Conservation (phyloP, 2,888 invertebrate genomes). For the Psylliodes chrysocephalus region DNA sequence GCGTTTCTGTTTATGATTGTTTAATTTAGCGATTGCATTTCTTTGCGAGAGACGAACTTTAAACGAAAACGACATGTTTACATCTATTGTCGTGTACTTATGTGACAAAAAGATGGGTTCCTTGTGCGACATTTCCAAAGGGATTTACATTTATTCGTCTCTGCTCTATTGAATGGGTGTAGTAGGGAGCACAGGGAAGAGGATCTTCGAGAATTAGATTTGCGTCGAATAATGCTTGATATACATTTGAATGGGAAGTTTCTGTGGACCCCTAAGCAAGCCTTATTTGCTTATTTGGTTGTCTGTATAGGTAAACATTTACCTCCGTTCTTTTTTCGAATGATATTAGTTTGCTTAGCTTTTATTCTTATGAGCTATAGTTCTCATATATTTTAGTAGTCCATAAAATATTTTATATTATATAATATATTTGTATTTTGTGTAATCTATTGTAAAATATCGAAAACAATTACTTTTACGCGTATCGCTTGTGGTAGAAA, state of each 20-base stretch:
- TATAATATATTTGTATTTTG: too few species aligned
- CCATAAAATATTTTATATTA: too few species aligned
- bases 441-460: too few species aligned
- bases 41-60: constrained; percentile 43
- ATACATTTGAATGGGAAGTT: constrained; percentile 45
- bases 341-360: too few species aligned
- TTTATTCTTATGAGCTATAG: too few species aligned
- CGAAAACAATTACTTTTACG: too few species aligned
- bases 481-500: too few species aligned
- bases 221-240: constrained; percentile 42
- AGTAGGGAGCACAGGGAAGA: constrained; percentile 20
- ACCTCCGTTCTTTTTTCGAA: too few species aligned
- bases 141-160: constrained; percentile 40
- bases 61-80: constrained; percentile 53
- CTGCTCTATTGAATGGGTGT: constrained; percentile 26
- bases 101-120: constrained; percentile 52
- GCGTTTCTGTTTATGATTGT: constrained; percentile 56
- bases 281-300: constrained; percentile 43
- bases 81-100: constrained; percentile 55
- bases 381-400: too few species aligned
- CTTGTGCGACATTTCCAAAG: constrained; percentile 52
- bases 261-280: constrained; percentile 31
- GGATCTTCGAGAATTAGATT: constrained; percentile 47
- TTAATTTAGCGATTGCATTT: constrained; percentile 58
- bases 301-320: constrained; percentile 43